Evolutionary conservation across 2,113 vertebrate species (phyloP), one percentile per base, ranked within the genome.

Genomic region (Mionectes macconnelli): DNA sequence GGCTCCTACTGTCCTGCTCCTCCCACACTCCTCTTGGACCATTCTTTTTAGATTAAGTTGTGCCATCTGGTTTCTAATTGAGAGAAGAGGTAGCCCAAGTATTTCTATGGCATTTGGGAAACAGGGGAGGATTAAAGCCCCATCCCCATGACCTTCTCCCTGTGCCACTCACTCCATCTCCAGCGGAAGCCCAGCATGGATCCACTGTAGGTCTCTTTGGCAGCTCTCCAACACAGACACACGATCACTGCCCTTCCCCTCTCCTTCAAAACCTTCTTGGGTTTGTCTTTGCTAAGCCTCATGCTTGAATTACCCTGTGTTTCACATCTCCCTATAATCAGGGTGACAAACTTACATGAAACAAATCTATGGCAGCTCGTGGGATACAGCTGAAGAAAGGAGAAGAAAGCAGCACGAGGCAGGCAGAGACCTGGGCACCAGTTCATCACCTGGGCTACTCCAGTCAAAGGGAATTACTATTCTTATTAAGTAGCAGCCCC

Each of bases 381-480:
- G 85, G 85, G 90, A 91, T 60, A 77, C 93, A 91, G 76, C 10
- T 60, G 92, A 84, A 91, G 84, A 63, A n/a, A 85, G 59, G 68
- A 33, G 18, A 77, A 90, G 89, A 89, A 95, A 94, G 92, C 72
- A 66, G 82, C 91, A 75, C n/a, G 56, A 95, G 95, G 73, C 94
- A 93, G 52, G 80, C 0, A 2, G 75, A 78, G 69, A 77, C 84
- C 76, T 69, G 94, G 94, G 73, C 79, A 73, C 83, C 47, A 85
- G 91, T 96, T 95, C 97, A 92, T 89, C 97, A 97, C 97, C 98
- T 97, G 98, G 97, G 91, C 89, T 62, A n/a, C 72, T 97, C 93
- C 97, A 96, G 89, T 97, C 97, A 97, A 96, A 96, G 76, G 96
- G 93, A 97, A 97, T 97, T 97, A 95, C 94, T 93, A 86, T 97